Base-by-base conservation (phyloP, 2,888 invertebrate species). In the Argyresthia albistria region DNA sequence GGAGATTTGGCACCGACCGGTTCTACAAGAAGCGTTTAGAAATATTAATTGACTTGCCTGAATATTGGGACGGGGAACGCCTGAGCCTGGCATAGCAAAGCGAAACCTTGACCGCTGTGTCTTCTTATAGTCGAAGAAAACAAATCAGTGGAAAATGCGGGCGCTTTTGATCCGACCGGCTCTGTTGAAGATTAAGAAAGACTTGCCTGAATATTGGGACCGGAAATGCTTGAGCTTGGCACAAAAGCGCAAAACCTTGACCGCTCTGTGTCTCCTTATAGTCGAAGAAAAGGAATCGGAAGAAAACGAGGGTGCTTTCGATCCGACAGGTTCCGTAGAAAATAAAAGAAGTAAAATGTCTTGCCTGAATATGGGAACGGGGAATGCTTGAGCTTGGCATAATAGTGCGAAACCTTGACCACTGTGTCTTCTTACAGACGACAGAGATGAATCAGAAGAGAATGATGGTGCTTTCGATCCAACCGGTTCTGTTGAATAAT, bases 331-430 rank as follows among this genome's bases (percentile, higher is more conserved):
- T 70, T 88, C 88, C 88, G 88, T 53, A 83, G 82, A 65, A 70
- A 62, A 57, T 58, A 59, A 60, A 57, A 25, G n/a, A 25, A 25
- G 67, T 39, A 39, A n/a, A 9, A 55, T 67, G 82, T 84, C 84
- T 88, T 90, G 93, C 93, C 93, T 91, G 89, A 89, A 91, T 59
- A 89, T 73, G 51, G 93, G 93, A 57, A 91, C 88, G 52, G 93
- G 93, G 81, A 89, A 92, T 57, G 91, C 92, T 79, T 93, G 93
- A 57, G 92, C 93, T 75, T 92, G 92, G 75, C 93, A 93, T 46
- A 91, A 80, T 58, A 92, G 68, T 46, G 89, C 90, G 73, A 91
- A 89, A 67, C 89, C 88, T 69, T 89, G 88, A 59, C 75, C 80
- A 65, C 88, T 76, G 46, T 80, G 77, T 59, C 90, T 87, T 59